These are phyloP conservation scores for Sinelater perroti DNA, from an alignment of 2,888 invertebrate species.

Conservation along the genomic window DNA sequence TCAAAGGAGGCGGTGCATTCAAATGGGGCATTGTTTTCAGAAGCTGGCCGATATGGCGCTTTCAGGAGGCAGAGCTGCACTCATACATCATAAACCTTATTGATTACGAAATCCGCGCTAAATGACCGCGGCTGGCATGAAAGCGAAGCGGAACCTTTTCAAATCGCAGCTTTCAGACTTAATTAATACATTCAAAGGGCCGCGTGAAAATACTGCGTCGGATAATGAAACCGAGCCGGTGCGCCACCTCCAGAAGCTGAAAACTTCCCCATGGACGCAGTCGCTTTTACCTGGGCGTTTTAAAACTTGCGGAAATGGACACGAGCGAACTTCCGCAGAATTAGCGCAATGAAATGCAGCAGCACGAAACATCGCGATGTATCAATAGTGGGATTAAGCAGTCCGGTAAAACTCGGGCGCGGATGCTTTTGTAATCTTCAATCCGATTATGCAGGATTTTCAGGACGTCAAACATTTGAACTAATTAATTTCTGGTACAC, in stretches of 20 bases:
- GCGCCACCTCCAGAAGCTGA: too few species aligned
- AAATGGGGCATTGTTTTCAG: conserved; percentile 18
- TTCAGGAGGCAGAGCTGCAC: conserved; percentile 15
- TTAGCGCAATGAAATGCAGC: background rate
- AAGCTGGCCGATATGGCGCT: conserved; percentile 13
- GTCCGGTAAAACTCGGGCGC: too few species aligned
- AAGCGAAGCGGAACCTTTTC: conserved; percentile 13
- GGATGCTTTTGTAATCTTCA: too few species aligned
- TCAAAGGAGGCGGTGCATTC: conserved; percentile 15
- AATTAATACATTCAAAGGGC: conserved; percentile 13
- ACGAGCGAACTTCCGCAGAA: background rate
- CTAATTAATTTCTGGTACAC: too few species aligned
- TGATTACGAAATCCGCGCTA: conserved; percentile 18
- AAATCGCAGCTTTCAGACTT: conserved; percentile 8
- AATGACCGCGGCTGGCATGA: conserved; percentile 12
- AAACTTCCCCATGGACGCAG: too few species aligned
- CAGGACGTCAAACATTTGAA: too few species aligned
- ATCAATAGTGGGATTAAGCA: background rate
- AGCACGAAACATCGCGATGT: background rate
- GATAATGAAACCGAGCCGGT: too few species aligned
- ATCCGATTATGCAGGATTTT: too few species aligned
- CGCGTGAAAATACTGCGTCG: conserved; percentile 4
- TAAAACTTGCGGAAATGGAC: background rate
- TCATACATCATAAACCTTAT: conserved; percentile 27
- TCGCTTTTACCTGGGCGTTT: too few species aligned